Evolutionary conservation across 2,888 invertebrate species (phyloP).

Genomic region (Diogma glabrata): DNA sequence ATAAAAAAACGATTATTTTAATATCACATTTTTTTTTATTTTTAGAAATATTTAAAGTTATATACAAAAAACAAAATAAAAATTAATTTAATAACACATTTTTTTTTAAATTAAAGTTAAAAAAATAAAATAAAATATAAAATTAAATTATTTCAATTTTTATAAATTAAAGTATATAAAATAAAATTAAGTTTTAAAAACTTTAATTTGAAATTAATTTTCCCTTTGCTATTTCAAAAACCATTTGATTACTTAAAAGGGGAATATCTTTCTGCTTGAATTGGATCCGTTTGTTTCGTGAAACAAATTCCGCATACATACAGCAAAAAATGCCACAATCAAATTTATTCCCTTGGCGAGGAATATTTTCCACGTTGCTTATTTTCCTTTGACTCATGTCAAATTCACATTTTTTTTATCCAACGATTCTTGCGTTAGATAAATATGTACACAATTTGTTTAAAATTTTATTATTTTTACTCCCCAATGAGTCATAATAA

Average conservation of each 20-base stretch:
- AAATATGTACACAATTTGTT: neutral
- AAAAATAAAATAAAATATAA: too few relatives aligned
- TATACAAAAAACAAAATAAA: too few relatives aligned
- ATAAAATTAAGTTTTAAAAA: too few relatives aligned
- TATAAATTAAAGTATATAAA: too few relatives aligned
- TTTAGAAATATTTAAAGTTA: too few relatives aligned
- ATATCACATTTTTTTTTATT: too few relatives aligned
- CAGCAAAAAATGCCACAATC: conserved; percentile 11
- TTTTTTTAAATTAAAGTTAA: too few relatives aligned
- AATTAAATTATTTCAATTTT: too few relatives aligned
- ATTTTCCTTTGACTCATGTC: neutral
- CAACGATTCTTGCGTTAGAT: neutral
- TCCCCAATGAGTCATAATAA: neutral
- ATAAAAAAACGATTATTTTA: too few relatives aligned
- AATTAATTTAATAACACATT: too few relatives aligned
- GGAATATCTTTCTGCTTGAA: conserved; percentile 1
- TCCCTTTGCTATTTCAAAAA: conserved; percentile 1
- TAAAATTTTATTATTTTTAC: neutral
- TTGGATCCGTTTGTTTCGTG: neutral
- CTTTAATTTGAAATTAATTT: too few relatives aligned
- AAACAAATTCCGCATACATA: conserved; percentile 7
- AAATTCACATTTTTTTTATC: neutral
- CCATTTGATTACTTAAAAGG: conserved; percentile 2
- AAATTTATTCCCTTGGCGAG: conserved; percentile 2
- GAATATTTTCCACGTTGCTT: conserved; percentile 1